Evolutionary conservation across 2,113 vertebrate genomes (phyloP), one percentile per base, ranked within the genome.

Genomic region (Peromyscus maniculatus): DNA sequence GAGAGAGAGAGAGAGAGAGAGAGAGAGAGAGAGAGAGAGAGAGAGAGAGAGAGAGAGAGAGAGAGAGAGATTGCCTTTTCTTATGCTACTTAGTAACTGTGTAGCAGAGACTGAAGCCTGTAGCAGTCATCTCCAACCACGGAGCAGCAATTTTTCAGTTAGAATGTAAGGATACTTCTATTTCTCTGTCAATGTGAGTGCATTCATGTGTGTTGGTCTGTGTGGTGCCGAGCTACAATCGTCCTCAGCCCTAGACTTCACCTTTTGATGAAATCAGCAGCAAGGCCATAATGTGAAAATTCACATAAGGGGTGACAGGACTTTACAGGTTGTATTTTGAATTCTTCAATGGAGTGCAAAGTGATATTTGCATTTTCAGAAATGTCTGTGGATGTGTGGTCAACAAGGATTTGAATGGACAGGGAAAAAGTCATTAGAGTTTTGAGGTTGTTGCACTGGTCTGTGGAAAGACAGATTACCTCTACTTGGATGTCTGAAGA

Each of bases 21-120:
- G 55, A 9, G 13, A 55, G 55, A 9, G 13, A 55, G 55, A 9
- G 13, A 55, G 33, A 4, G 15, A 13, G 26, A 5, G 10, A 31
- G 28, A 2, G 31, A 72, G 19, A 6, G 8, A 39, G 8, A 0
- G 8, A 72, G 16, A 0, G 19, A 66, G n/a, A 8, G 1, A 39
- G 4, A 39, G 36, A 6, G 13, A 9, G 12, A 55, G 15, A 55
- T 55, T 55, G 11, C 9, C n/a, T 10, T 74, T 74, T 74, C 19
- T 74, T 74, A 74, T 4, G n/a, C 22, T 9, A 8, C 36, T 74
- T 39, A 74, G 72, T 74, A 74, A 39, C 10, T 21, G 15, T 74
- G 72, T 22, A 74, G 19, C 22, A 74, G 39, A 74, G n/a, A 74
- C n/a, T 74, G n/a, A 39, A 39, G 39, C 72, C 72, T 74, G n/a